phyloP scores from a whole-genome alignment of 2,113 vertebrate species.

The Vulpes vulpes region DNA sequence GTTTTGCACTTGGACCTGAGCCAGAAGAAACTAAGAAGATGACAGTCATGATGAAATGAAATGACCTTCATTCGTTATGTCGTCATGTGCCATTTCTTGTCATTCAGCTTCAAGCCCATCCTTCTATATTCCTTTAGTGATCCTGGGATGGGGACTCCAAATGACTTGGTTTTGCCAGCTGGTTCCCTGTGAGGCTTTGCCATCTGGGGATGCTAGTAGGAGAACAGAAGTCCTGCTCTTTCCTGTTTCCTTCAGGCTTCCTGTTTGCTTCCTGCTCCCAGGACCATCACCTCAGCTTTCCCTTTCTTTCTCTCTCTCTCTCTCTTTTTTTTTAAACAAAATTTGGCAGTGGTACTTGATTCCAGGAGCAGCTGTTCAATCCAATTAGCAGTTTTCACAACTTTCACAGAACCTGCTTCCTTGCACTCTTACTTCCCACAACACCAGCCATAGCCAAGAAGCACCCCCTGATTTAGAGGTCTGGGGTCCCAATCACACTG shows the following conservation, averaged over 20 bases:
- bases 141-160: background rate
- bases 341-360: background rate
- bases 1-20: background rate
- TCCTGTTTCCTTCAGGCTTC: background rate
- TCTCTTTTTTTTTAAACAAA: background rate
- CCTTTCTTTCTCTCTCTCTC: too few species aligned
- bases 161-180: background rate
- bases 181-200: background rate
- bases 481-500: background rate
- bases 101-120: background rate
- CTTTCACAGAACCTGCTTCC: background rate
- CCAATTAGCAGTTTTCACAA: background rate
- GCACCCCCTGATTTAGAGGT: background rate
- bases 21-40: conserved; percentile 49
- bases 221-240: background rate
- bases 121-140: background rate
- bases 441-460: background rate
- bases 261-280: background rate
- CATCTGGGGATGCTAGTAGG: background rate
- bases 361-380: background rate
- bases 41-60: conserved; percentile 14
- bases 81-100: background rate
- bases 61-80: background rate
- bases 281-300: background rate
- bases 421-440: background rate